Conservation (phyloP, 23 tunicate genomes). For the Oikopleura vanhoeffeni region DNA sequence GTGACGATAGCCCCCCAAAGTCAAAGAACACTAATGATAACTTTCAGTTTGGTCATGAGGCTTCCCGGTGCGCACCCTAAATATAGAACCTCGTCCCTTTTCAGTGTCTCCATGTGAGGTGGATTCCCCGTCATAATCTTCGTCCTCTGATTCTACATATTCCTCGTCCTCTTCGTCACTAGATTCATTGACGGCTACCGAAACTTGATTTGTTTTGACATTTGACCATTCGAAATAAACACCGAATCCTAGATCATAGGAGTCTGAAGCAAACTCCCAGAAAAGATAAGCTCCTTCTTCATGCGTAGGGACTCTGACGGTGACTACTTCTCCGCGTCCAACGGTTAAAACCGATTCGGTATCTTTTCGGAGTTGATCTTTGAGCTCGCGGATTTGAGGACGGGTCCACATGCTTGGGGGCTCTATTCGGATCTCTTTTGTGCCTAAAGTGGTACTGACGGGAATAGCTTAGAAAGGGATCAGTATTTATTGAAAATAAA, state of each 20-base stretch:
- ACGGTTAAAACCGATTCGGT: constrained; percentile 74
- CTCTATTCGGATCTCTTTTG: constrained; percentile 30
- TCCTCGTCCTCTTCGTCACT: constrained; percentile 60
- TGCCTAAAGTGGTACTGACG: too few species aligned
- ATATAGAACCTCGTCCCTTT: too few species aligned
- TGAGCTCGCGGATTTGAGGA: constrained; percentile 76
- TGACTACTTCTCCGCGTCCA: constrained; percentile 89
- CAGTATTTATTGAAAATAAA: too few species aligned
- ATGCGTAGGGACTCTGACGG: constrained; percentile 84
- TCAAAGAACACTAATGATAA: too few species aligned
- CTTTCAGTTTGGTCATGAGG: too few species aligned
- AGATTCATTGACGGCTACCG: constrained; percentile 60
- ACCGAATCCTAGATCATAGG: constrained; percentile 83
- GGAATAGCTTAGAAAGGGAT: too few species aligned
- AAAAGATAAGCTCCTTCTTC: constrained; percentile 96
- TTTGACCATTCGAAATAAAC: constrained; percentile 86
- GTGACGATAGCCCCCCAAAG: too few species aligned
- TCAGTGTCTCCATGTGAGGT: not conserved
- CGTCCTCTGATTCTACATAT: not conserved
- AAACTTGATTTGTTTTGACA: constrained; percentile 31
- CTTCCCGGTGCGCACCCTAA: too few species aligned
- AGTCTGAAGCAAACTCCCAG: constrained; percentile 94
- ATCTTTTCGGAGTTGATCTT: constrained; percentile 69
- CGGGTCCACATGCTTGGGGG: constrained; percentile 86
- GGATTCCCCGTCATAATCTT: constrained; percentile 40